Conservation (phyloP, 2,113 vertebrate species). For the Garra rufa region DNA sequence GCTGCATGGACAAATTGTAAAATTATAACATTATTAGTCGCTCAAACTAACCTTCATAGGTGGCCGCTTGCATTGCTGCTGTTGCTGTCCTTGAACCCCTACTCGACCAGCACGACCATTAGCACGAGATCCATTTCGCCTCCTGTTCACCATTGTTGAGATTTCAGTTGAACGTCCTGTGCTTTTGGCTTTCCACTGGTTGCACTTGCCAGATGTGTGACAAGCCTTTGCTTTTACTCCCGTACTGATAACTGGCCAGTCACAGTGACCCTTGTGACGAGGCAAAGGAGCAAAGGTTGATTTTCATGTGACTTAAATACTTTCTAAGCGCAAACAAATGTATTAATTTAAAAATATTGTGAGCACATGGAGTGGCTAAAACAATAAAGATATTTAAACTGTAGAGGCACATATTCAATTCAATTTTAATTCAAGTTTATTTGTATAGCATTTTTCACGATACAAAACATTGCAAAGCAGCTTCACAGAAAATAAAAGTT, state of each 20-base stretch:
- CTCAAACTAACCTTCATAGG: slow-evolving; percentile 37
- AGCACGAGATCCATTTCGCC: slow-evolving; percentile 43
- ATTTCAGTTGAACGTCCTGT: neutral
- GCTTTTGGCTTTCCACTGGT: neutral
- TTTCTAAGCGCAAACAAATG: neutral
- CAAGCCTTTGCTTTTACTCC: slow-evolving; percentile 10
- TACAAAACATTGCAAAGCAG: too few relatives aligned
- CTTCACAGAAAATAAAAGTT: too few relatives aligned
- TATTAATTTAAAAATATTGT: neutral
- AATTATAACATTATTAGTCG: neutral
- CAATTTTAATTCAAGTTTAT: too few relatives aligned
- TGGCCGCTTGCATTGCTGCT: slow-evolving; percentile 12
- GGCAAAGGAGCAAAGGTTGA: slow-evolving; percentile 44
- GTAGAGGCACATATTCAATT: too few relatives aligned
- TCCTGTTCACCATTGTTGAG: slow-evolving; percentile 46
- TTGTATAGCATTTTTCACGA: too few relatives aligned
- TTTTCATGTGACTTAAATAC: neutral
- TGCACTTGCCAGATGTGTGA: neutral
- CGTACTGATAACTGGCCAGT: neutral
- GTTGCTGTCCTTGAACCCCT: slow-evolving; percentile 30
- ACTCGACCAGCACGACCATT: slow-evolving; percentile 26
- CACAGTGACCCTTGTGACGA: slow-evolving; percentile 33
- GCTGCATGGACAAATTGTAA: neutral
- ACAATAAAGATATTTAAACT: neutral
- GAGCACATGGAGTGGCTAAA: neutral